Conservation (phyloP, 2,888 invertebrate species). For the Isotomurus palustris region DNA sequence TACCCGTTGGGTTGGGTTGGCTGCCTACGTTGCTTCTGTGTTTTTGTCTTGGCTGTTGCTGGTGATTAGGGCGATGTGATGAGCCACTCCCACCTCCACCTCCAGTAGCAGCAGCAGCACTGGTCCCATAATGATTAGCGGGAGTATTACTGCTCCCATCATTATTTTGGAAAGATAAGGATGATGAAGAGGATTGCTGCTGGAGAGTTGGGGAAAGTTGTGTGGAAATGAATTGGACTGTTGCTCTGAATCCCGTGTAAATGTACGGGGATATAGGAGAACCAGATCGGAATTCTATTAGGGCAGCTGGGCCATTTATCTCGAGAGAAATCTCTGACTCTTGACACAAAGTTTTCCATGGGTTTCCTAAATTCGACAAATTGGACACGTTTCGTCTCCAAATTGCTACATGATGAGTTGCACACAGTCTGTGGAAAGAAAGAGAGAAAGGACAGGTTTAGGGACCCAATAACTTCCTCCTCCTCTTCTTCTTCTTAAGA, state of each 20-base stretch:
- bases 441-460: background rate
- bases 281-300: slow-evolving; percentile 41
- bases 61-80: too few relatives aligned
- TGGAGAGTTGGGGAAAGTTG: too few relatives aligned
- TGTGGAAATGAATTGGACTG: slow-evolving; percentile 40
- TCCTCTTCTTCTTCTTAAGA: background rate
- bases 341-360: slow-evolving; percentile 40
- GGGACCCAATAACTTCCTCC: background rate
- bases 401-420: slow-evolving; percentile 41
- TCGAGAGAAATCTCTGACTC: slow-evolving; percentile 33
- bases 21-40: too few relatives aligned
- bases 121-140: too few relatives aligned
- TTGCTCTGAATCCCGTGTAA: slow-evolving; percentile 42
- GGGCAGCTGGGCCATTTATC: slow-evolving; percentile 39
- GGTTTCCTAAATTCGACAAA: slow-evolving; percentile 28
- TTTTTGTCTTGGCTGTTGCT: too few relatives aligned
- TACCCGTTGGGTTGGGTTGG: too few relatives aligned
- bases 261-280: slow-evolving; percentile 38
- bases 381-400: slow-evolving; percentile 38
- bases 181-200: too few relatives aligned
- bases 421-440: slow-evolving; percentile 34
- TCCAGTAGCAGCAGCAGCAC: too few relatives aligned
- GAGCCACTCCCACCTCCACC: background rate
- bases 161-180: too few relatives aligned
- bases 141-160: too few relatives aligned